Evolutionary conservation across 2,888 invertebrate genomes (phyloP).

Genomic region (Gisinianus flammeolus): DNA sequence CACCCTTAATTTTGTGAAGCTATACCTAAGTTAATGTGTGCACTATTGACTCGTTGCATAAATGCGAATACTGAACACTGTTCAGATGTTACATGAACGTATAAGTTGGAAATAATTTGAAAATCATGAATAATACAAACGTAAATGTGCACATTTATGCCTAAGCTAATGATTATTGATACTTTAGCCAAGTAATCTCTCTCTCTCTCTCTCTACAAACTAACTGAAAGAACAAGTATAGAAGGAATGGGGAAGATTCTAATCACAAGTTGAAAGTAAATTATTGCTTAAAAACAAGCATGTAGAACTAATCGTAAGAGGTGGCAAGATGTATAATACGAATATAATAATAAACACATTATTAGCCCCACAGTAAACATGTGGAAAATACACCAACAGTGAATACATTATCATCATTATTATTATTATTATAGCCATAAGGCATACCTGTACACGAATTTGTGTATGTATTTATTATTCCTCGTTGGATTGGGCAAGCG

Average conservation of each 20-base stretch:
- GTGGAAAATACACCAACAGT: no score
- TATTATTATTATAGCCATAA: no score
- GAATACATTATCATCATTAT: no score
- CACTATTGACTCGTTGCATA: no score
- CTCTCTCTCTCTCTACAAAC: not conserved
- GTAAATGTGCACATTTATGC: not conserved
- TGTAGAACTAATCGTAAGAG: not conserved
- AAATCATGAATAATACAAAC: constrained; percentile 13
- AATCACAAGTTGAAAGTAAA: not conserved
- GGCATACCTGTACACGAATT: no score
- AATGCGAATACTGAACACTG: no score
- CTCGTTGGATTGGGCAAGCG: no score
- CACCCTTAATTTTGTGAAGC: no score
- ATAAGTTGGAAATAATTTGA: constrained; percentile 2
- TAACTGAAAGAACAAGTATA: not conserved
- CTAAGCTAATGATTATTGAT: not conserved
- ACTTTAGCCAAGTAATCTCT: not conserved
- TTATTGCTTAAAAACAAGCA: not conserved
- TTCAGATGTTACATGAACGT: no score
- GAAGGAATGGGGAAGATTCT: not conserved
- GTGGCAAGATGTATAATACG: not conserved
- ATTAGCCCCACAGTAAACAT: no score
- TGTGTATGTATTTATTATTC: no score
- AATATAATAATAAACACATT: not conserved
- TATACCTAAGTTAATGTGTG: no score